Conservation (phyloP, 2,113 vertebrate genomes). For the Monarcha castaneiventris region DNA sequence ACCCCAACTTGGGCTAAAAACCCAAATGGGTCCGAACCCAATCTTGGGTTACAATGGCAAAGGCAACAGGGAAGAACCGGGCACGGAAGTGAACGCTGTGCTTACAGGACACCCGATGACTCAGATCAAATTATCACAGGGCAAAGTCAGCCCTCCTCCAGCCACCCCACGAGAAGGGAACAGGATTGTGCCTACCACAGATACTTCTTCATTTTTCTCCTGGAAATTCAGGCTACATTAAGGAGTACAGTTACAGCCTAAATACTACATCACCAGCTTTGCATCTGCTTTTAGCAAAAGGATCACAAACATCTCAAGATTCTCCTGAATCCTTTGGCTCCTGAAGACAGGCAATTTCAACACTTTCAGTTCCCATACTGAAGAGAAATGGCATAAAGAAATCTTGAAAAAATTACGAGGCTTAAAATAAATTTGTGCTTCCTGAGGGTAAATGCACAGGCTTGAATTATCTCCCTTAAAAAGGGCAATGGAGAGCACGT, state of each 20-base stretch:
- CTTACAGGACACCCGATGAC: not conserved
- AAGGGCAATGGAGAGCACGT: not conserved
- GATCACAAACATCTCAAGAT: not conserved
- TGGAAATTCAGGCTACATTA: not conserved
- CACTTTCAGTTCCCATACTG: not conserved
- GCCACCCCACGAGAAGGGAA: not conserved
- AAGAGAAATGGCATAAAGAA: not conserved
- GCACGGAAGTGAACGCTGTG: rapidly evolving
- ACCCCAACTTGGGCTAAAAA: not conserved
- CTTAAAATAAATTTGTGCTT: not conserved
- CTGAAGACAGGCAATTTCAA: not conserved
- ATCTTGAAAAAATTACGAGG: not conserved
- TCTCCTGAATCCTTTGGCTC: not conserved
- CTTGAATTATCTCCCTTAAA: not conserved
- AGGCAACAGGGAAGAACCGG: not conserved
- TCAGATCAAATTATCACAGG: not conserved
- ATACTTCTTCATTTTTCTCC: not conserved
- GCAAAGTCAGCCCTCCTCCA: not conserved
- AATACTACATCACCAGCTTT: not conserved
- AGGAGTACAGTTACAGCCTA: not conserved
- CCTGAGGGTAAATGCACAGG: not conserved
- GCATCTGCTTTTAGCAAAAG: not conserved
- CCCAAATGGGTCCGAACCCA: not conserved
- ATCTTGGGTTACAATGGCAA: not conserved
- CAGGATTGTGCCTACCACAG: not conserved